Evolutionary conservation across 2,113 vertebrate genomes (phyloP), one percentile per base, ranked within the genome.

Genomic region (Agapornis roseicollis): DNA sequence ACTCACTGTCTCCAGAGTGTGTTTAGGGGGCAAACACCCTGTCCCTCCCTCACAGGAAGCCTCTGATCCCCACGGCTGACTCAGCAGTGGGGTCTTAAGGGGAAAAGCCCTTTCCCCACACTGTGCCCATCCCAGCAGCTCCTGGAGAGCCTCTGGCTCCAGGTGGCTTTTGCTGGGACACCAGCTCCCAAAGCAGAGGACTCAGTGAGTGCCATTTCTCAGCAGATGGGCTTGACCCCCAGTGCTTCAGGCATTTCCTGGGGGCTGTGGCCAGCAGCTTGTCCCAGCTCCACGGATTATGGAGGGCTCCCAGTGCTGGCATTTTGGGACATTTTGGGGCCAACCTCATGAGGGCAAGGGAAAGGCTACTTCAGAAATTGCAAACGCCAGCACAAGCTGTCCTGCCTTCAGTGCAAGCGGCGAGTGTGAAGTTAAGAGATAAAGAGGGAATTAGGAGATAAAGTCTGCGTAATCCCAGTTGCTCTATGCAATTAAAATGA

Each of bases 401-500:
- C 93, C 91, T 95, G 92, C 92, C 95, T 96, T 88, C 90, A 73
- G n/a, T 82, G 92, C 77, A 63, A 87, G 96, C 87, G 24, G 97
- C 17, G n/a, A 96, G 90, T 94, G 95, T 97, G 97, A 97, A 97
- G 97, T 96, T 96, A 96, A 92, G 96, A 97, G 97, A 97, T 97
- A 97, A 97, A 97, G 96, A 96, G 95, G 96, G 95, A 97, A 97
- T 97, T 97, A 97, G 89, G 83, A 92, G 97, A 97, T 97, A 97
- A 97, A 94, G 97, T 96, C 96, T 90, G 86, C 92, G 73, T 97
- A 97, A 97, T 97, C 97, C 97, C 93, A 81, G 93, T 89, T 91
- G 95, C 96, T 97, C 96, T 89, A 89, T 97, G 97, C 96, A 97
- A 97, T 97, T 96, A 97, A 97, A 97, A 97, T 96, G 96, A 97